Evolutionary conservation across 2,888 invertebrate species (phyloP).

Genomic region (Pollenia amentaria): DNA sequence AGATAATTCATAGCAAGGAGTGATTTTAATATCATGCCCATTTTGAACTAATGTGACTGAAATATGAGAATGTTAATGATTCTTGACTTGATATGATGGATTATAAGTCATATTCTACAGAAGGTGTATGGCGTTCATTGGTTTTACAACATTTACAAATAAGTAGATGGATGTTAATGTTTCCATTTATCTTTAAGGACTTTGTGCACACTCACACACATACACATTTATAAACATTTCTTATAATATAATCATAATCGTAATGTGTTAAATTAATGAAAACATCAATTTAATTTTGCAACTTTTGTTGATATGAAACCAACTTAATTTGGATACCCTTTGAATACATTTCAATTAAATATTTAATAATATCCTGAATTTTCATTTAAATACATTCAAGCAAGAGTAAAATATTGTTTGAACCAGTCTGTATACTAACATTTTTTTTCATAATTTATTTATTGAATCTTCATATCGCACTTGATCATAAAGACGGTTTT

Average conservation of each 20-base stretch:
- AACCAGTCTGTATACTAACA: no score
- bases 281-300: constrained; percentile 49
- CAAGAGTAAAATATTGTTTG: neutral
- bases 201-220: neutral
- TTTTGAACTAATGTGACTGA: constrained; percentile 48
- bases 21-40: constrained; percentile 60
- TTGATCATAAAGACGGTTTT: no score
- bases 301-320: neutral
- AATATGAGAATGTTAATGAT: constrained; percentile 57
- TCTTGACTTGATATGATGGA: constrained; percentile 64
- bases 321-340: constrained; percentile 13
- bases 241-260: constrained; percentile 19
- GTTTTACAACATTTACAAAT: neutral
- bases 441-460: no score
- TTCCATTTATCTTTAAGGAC: neutral
- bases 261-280: constrained; percentile 54
- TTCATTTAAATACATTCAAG: constrained; percentile 7
- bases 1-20: constrained; percentile 36
- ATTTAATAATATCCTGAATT: constrained; percentile 12
- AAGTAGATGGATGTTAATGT: neutral
- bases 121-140: constrained; percentile 30
- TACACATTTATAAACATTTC: neutral
- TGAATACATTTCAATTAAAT: constrained; percentile 29
- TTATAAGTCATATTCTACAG: constrained; percentile 34
- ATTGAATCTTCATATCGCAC: no score